These are phyloP conservation scores for Hylaeus anthracinus DNA, from an alignment of 1,140 invertebrate species.

Conservation along the genomic window DNA sequence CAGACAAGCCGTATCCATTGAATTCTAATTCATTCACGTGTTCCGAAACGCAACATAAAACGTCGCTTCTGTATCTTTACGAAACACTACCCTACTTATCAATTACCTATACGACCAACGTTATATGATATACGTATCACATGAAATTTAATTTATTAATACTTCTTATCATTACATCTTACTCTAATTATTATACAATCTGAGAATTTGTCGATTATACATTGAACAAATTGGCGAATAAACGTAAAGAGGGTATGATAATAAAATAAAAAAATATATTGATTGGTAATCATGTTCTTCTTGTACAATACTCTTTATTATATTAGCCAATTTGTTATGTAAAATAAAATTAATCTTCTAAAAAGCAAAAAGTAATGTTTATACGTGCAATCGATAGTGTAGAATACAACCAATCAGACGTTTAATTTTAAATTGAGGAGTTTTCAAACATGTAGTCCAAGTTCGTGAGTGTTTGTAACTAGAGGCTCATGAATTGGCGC, in stretches of 20 bases:
- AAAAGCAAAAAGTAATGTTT: background rate
- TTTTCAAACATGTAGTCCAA: conserved; percentile 7
- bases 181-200: background rate
- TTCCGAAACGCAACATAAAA: conserved; percentile 40
- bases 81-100: background rate
- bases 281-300: background rate
- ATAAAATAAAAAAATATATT: background rate
- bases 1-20: conserved; percentile 52
- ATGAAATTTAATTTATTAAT: background rate
- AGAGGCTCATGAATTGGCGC: conserved; percentile 41
- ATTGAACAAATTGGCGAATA: background rate
- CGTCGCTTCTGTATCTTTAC: background rate
- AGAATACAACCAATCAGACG: background rate
- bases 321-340: background rate
- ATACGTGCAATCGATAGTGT: background rate
- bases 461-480: conserved; percentile 23
- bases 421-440: background rate
- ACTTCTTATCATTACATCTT: too few relatives aligned
- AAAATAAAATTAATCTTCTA: too few relatives aligned
- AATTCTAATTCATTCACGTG: conserved; percentile 52
- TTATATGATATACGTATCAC: background rate
- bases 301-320: background rate
- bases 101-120: background rate
- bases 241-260: background rate
- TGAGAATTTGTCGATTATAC: background rate